These are phyloP conservation scores for Archocentrus centrarchus DNA, from an alignment of 2,113 vertebrate genomes.

Conservation along the genomic window DNA sequence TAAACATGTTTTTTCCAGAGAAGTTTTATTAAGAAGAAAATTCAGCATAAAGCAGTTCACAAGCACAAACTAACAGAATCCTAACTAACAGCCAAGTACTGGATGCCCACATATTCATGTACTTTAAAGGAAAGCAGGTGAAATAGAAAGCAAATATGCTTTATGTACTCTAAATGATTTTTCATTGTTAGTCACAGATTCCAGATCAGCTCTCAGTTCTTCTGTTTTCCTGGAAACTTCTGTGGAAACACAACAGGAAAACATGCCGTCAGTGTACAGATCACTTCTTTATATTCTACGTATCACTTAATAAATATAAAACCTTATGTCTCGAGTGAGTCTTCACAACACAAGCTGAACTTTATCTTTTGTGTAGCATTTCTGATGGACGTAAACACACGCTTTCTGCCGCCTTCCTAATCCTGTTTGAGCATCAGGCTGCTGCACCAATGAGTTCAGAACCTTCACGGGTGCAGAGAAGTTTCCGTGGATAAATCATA, in stretches of 20 bases:
- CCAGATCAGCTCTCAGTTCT: not conserved
- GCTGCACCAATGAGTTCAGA: not conserved
- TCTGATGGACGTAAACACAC: too few species aligned
- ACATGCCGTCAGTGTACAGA: not conserved
- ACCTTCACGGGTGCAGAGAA: not conserved
- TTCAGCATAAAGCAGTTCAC: not conserved
- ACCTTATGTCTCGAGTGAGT: not conserved
- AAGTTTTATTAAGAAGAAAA: not conserved
- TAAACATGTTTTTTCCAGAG: not conserved
- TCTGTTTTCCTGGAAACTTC: not conserved
- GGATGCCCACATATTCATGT: not conserved
- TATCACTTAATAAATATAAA: accelerated
- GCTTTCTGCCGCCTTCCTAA: not conserved
- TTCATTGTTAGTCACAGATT: not conserved
- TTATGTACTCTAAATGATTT: not conserved
- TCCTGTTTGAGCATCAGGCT: not conserved
- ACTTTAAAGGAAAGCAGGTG: not conserved
- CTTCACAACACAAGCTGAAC: not conserved
- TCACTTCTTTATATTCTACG: not conserved
- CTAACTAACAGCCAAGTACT: not conserved
- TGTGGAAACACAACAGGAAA: not conserved
- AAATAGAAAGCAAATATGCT: not conserved
- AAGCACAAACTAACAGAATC: not conserved
- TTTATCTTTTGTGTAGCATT: too few species aligned
- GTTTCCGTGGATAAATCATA: not conserved